Conservation (phyloP, 1,140 invertebrate genomes). For the Aphelinus certus region DNA sequence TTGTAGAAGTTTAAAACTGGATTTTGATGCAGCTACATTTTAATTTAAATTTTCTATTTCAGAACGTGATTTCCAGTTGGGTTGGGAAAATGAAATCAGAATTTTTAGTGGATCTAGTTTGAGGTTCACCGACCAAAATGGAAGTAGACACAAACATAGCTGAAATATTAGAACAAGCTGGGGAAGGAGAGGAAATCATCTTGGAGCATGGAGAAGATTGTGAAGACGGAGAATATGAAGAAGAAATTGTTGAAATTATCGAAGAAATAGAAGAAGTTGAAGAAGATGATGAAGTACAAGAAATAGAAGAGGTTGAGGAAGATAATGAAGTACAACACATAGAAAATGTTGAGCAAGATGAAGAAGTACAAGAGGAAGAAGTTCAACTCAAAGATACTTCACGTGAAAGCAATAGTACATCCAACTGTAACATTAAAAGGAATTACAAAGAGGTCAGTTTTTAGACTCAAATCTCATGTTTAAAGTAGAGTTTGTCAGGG, state of each 20-base stretch:
- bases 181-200: constrained; percentile 52
- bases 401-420: no score
- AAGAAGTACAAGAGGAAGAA: constrained; percentile 25
- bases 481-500: background rate
- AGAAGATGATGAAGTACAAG: constrained; percentile 48
- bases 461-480: background rate
- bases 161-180: constrained; percentile 53
- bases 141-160: constrained; percentile 48
- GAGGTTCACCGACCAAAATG: constrained; percentile 38
- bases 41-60: no score
- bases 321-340: constrained; percentile 47
- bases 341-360: constrained; percentile 19
- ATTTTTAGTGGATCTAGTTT: no score
- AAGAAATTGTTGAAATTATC: constrained; percentile 54
- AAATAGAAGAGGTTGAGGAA: constrained; percentile 43
- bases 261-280: constrained; percentile 54
- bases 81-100: no score
- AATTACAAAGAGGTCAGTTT: constrained; percentile 14
- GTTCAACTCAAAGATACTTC: no score
- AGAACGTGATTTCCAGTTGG: no score
- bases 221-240: constrained; percentile 52
- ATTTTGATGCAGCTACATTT: no score
- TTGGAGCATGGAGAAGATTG: constrained; percentile 50
- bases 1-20: no score
- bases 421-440: background rate